A percentile compares a stretch with the other conserved stretches of the same genome.
These are phyloP conservation scores for Apocrypta bakeri DNA, from an alignment of 1,140 invertebrate species.

Conservation along the genomic window DNA sequence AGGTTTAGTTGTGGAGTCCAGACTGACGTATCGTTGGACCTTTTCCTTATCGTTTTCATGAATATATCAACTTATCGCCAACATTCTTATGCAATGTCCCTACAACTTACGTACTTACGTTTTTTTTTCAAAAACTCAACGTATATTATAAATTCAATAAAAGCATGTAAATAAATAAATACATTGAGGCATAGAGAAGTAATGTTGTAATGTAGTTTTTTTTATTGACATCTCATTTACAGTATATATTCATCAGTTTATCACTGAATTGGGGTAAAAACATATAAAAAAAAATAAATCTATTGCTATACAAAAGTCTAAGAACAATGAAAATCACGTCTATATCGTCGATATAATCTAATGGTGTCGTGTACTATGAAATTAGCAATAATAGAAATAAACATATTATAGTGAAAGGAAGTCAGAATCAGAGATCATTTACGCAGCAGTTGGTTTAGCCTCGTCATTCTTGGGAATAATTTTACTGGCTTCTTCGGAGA, in stretches of 20 bases:
- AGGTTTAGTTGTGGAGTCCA: background rate
- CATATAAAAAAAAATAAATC: background rate
- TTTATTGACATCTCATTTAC: background rate
- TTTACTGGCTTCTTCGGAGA: slow-evolving; percentile 36
- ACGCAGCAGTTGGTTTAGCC: background rate
- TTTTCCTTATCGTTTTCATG: background rate
- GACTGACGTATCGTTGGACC: background rate
- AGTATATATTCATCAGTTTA: no score
- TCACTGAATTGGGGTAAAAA: no score
- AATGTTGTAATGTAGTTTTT: no score
- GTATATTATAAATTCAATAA: no score
- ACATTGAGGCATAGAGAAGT: background rate
- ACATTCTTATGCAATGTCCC: background rate
- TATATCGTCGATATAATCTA: no score
- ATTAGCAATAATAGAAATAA: background rate
- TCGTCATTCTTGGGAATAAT: slow-evolving; percentile 50
- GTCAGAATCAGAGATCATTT: background rate
- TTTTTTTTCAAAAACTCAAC: no score
- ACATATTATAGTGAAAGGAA: background rate
- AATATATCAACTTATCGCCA: background rate
- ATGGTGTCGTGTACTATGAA: no score
- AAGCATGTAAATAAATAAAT: no score
- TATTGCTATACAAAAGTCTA: no score
- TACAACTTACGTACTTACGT: background rate
- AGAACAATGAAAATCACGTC: no score